Evolutionary conservation across 1,140 invertebrate species (phyloP).

Genomic region (Heterodera carotae): DNA sequence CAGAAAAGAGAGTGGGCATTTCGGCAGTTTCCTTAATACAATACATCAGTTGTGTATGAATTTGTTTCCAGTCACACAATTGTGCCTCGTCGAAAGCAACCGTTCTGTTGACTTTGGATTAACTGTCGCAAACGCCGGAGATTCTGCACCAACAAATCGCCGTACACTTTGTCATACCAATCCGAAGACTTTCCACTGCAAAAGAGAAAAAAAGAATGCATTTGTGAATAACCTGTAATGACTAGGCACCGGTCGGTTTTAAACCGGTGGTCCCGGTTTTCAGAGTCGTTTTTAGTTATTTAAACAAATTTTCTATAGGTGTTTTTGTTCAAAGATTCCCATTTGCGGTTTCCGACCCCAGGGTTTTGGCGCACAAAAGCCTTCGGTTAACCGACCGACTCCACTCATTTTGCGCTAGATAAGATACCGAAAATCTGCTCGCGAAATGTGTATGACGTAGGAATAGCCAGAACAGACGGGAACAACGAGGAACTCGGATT

Average conservation of each 20-base stretch:
- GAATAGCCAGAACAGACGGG: conserved; percentile 21
- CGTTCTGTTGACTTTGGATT: neutral
- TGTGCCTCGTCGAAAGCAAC: neutral
- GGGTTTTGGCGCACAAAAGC: no score
- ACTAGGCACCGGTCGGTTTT: no score
- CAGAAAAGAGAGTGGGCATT: no score
- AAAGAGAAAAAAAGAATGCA: neutral
- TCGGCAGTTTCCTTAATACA: no score
- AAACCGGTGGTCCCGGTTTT: no score
- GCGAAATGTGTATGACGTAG: conserved; percentile 20
- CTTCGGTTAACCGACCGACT: no score
- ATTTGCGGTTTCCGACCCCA: no score
- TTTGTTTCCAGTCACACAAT: neutral
- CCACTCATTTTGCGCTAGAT: neutral
- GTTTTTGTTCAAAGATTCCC: no score
- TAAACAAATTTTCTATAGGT: no score
- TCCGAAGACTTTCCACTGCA: conserved; percentile 15
- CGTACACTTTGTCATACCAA: conserved; percentile 30
- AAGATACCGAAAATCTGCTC: conserved; percentile 19
- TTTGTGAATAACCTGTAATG: no score
- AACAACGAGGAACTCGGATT: conserved; percentile 21
- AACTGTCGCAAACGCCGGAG: conserved; percentile 10
- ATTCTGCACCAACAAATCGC: conserved; percentile 8
- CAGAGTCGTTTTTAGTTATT: no score
- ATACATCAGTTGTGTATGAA: no score